These are phyloP conservation scores for Corynorhinus townsendii DNA, from an alignment of 2,113 vertebrate genomes.

Conservation along the genomic window DNA sequence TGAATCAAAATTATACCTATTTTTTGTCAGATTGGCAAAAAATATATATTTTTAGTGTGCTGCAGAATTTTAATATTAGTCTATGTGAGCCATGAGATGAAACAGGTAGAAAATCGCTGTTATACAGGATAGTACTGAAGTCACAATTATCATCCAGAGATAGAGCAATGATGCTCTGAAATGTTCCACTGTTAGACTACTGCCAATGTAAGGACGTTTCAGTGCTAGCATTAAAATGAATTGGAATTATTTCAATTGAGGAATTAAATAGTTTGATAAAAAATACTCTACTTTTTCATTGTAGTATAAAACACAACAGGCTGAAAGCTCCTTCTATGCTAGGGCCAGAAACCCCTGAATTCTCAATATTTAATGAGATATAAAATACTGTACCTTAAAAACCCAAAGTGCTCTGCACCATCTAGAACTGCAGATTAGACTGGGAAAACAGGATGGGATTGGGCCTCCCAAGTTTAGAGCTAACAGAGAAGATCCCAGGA, in stretches of 20 bases:
- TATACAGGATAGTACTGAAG: not conserved
- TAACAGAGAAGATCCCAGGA: not conserved
- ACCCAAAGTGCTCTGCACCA: not conserved
- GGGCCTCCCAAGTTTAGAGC: not conserved
- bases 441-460: not conserved
- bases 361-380: not conserved
- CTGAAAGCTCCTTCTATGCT: not conserved
- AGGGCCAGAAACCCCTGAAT: not conserved
- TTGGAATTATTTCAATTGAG: not conserved
- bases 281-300: not conserved
- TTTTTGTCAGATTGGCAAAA: not conserved
- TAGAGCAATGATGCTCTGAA: not conserved
- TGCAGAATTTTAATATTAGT: not conserved
- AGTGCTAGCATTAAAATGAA: slow-evolving; percentile 1
- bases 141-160: not conserved
- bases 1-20: not conserved
- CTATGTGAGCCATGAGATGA: not conserved
- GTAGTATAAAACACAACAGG: not conserved
- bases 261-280: not conserved
- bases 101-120: not conserved
- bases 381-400: not conserved
- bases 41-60: not conserved
- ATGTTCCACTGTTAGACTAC: not conserved
- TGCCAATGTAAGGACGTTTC: not conserved
- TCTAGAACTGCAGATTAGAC: not conserved